Percentiles rank a stretch among this genome's conserved stretches.
These are phyloP conservation scores for Epistrophe grossulariae DNA, from an alignment of 2,888 invertebrate genomes.

Conservation along the genomic window DNA sequence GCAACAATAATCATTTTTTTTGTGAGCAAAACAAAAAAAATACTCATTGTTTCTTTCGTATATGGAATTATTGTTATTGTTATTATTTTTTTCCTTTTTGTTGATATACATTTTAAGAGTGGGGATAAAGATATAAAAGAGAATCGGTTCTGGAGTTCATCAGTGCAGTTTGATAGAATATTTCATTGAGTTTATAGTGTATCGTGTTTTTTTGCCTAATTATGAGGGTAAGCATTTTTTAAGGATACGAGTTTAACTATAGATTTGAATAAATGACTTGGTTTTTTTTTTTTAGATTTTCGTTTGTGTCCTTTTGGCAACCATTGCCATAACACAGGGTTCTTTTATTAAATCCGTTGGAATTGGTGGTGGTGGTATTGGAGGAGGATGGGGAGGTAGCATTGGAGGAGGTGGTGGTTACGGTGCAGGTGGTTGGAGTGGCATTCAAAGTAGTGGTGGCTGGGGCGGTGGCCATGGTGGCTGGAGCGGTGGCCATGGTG, in stretches of 20 bases:
- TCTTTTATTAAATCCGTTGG: slow-evolving; percentile 49
- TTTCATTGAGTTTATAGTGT: slow-evolving; percentile 32
- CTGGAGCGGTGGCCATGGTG: slow-evolving; percentile 35
- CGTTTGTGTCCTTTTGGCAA: slow-evolving; percentile 57
- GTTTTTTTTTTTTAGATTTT: slow-evolving; percentile 39
- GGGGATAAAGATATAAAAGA: slow-evolving; percentile 63
- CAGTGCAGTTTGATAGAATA: slow-evolving; percentile 61
- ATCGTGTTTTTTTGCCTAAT: slow-evolving; percentile 12
- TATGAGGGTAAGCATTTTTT: slow-evolving; percentile 54
- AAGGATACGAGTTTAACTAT: background rate
- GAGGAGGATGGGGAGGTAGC: slow-evolving; percentile 11
- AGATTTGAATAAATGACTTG: slow-evolving; percentile 29
- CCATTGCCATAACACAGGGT: slow-evolving; percentile 45
- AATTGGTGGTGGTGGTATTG: slow-evolving; percentile 32
- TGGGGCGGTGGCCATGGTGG: slow-evolving; percentile 19
- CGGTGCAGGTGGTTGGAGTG: slow-evolving; percentile 32
- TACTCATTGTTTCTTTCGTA: slow-evolving; percentile 21
- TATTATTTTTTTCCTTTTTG: too few relatives aligned
- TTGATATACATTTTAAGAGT: slow-evolving; percentile 11
- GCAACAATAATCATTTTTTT: slow-evolving; percentile 26
- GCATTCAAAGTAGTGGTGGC: slow-evolving; percentile 6
- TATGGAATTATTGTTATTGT: slow-evolving; percentile 23
- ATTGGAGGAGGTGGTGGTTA: slow-evolving; percentile 48
- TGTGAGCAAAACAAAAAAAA: background rate
- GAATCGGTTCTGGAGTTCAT: slow-evolving; percentile 26